phyloP scores from a whole-genome alignment of 2,888 invertebrate genomes.

The Cataglyphis rosenhaueri region DNA sequence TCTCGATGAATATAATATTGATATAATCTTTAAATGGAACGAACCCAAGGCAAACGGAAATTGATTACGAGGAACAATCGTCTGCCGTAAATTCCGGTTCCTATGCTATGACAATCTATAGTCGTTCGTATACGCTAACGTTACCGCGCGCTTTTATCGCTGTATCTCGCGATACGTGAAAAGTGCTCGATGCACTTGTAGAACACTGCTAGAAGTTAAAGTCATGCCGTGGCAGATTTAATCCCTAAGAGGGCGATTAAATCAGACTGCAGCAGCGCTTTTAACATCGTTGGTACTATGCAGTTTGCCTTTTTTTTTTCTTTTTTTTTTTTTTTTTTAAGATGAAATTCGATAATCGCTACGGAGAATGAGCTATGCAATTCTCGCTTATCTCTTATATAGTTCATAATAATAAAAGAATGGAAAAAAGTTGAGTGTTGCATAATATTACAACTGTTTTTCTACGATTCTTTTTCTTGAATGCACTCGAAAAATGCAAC shows the following conservation, averaged over 20 bases:
- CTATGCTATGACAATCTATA: background rate
- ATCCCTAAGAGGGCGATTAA: background rate
- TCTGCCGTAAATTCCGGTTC: conserved; percentile 20
- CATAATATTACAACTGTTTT: background rate
- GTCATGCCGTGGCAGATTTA: background rate
- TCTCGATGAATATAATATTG: conserved; percentile 21
- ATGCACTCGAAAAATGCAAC: background rate
- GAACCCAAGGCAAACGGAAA: conserved; percentile 30
- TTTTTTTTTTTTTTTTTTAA: background rate
- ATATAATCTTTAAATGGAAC: conserved; percentile 35
- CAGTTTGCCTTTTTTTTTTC: no score
- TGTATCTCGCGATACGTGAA: background rate
- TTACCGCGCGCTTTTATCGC: background rate
- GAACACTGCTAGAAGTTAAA: background rate
- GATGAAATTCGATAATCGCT: background rate
- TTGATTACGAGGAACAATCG: conserved; percentile 46
- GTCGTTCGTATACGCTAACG: background rate
- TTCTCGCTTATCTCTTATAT: background rate
- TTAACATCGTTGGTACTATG: background rate
- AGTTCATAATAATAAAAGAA: background rate
- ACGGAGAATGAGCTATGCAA: background rate
- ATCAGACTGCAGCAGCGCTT: background rate
- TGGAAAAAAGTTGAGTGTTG: background rate
- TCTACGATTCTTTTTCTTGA: background rate
- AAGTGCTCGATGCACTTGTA: background rate